phyloP scores from a whole-genome alignment of 1,140 invertebrate genomes.

The Choristoneura fumiferana region DNA sequence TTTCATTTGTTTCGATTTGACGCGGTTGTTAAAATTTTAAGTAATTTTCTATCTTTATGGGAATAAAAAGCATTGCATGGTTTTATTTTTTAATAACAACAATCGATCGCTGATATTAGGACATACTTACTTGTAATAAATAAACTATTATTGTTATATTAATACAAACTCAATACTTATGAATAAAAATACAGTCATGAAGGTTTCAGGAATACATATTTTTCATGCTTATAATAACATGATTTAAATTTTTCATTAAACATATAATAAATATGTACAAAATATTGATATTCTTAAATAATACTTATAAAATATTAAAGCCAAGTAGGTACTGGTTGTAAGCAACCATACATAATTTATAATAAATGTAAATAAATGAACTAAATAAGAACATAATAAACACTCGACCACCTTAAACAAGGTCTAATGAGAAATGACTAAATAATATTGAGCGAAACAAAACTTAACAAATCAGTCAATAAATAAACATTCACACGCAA shows the following conservation, averaged over 20 bases:
- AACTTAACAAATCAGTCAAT: constrained; percentile 41
- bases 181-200: neutral
- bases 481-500: constrained; percentile 54
- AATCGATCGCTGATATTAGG: constrained; percentile 1
- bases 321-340: constrained; percentile 52
- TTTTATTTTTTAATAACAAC: constrained; percentile 42
- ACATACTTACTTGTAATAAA: neutral
- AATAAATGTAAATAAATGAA: constrained; percentile 33
- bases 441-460: constrained; percentile 29
- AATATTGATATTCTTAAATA: constrained; percentile 41
- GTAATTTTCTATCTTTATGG: neutral
- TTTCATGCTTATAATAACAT: constrained; percentile 19
- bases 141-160: constrained; percentile 10
- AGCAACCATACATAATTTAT: constrained; percentile 38
- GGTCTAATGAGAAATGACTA: constrained; percentile 34
- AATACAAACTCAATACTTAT: constrained; percentile 6
- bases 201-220: neutral
- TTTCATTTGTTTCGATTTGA: neutral
- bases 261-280: constrained; percentile 28
- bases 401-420: constrained; percentile 39
- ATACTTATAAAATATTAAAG: constrained; percentile 66
- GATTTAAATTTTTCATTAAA: too few relatives aligned
- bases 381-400: constrained; percentile 42
- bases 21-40: neutral
- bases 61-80: constrained; percentile 36